phyloP scores from a whole-genome alignment of 2,888 invertebrate genomes.

The Congeria kusceri region DNA sequence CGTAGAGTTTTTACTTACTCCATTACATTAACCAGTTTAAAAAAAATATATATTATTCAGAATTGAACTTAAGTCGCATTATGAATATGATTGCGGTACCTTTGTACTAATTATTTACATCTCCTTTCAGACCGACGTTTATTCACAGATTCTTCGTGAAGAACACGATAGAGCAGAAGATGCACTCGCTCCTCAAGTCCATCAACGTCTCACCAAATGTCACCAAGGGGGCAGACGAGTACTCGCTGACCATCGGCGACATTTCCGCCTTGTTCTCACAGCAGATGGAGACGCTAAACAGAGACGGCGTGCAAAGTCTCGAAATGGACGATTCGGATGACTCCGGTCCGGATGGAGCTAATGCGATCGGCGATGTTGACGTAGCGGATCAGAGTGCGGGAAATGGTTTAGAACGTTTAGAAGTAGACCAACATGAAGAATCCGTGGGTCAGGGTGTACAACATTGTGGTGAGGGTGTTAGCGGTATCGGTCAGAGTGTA shows the following conservation, averaged over 20 bases:
- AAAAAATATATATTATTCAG: too few relatives aligned
- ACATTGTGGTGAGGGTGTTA: too few relatives aligned
- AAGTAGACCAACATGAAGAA: too few relatives aligned
- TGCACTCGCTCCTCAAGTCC: constrained; percentile 83
- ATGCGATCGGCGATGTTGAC: too few relatives aligned
- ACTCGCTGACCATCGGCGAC: constrained; percentile 75
- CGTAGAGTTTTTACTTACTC: too few relatives aligned
- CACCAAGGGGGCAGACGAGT: constrained; percentile 66
- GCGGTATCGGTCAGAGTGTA: too few relatives aligned
- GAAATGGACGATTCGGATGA: constrained; percentile 6
- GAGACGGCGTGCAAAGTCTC: constrained; percentile 35
- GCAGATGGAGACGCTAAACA: constrained; percentile 56
- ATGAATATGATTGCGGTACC: too few relatives aligned
- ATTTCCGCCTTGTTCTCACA: constrained; percentile 74
- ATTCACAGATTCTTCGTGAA: constrained; percentile 90
- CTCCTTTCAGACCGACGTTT: constrained; percentile 87
- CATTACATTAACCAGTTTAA: too few relatives aligned
- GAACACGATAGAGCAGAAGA: constrained; percentile 90
- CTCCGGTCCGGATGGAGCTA: background rate
- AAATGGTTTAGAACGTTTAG: too few relatives aligned
- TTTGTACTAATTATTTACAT: background rate
- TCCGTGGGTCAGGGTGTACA: too few relatives aligned
- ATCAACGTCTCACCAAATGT: constrained; percentile 57
- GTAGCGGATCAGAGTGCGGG: too few relatives aligned
- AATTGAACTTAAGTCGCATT: too few relatives aligned